These are phyloP conservation scores for Nomada ferruginata DNA, from an alignment of 2,888 invertebrate genomes.

Conservation along the genomic window DNA sequence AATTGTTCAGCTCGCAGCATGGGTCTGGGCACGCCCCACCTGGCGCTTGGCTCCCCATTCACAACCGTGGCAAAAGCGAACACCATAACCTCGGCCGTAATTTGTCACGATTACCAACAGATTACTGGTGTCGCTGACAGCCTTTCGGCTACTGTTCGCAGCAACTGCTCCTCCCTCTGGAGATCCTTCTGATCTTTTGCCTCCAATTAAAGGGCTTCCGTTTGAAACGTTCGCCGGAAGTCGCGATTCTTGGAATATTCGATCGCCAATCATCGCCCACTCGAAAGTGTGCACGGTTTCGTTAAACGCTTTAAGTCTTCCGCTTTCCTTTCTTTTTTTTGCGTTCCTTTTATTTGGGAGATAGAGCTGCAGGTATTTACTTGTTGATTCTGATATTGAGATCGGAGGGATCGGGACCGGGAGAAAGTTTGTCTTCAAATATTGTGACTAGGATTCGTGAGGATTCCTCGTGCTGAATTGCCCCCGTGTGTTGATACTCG, in stretches of 20 bases:
- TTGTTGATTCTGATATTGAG: slow-evolving; percentile 29
- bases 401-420: background rate
- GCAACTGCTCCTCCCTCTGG: slow-evolving; percentile 48
- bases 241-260: background rate
- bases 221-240: slow-evolving; percentile 25
- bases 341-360: no score
- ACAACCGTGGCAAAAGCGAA: slow-evolving; percentile 57
- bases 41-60: slow-evolving; percentile 77
- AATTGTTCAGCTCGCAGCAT: slow-evolving; percentile 79
- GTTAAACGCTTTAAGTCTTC: background rate
- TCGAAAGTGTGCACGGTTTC: no score
- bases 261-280: background rate
- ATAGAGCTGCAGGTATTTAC: background rate
- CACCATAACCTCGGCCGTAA: slow-evolving; percentile 72
- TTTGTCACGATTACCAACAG: slow-evolving; percentile 83
- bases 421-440: slow-evolving; percentile 29
- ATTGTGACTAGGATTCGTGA: slow-evolving; percentile 4
- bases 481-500: background rate
- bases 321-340: background rate
- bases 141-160: slow-evolving; percentile 73
- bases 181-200: slow-evolving; percentile 37
- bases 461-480: slow-evolving; percentile 1
- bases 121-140: slow-evolving; percentile 82
- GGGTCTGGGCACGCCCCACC: slow-evolving; percentile 78
- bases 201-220: slow-evolving; percentile 20